phyloP scores from a whole-genome alignment of 2,113 vertebrate genomes.

The Apodemus sylvaticus region DNA sequence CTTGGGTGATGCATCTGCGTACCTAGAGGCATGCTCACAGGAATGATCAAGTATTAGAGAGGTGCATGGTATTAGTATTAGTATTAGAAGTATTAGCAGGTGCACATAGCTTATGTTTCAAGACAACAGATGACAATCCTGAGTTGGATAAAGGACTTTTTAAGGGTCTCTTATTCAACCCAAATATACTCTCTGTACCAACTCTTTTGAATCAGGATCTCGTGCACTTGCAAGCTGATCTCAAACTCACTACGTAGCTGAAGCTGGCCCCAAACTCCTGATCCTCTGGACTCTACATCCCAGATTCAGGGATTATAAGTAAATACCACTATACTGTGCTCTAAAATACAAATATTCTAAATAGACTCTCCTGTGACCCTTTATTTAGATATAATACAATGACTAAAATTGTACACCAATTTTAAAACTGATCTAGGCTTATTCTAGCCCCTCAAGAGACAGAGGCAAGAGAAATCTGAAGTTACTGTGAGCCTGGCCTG shows the following conservation, averaged over 20 bases:
- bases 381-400: slow-evolving; percentile 7
- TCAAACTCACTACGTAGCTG: background rate
- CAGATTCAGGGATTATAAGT: background rate
- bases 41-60: slow-evolving; percentile 34
- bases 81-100: no score
- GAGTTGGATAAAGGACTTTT: background rate
- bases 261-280: background rate
- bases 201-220: background rate
- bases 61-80: no score
- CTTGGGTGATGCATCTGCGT: slow-evolving; percentile 83
- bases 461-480: background rate
- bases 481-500: background rate
- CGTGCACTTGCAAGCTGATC: background rate
- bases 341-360: slow-evolving; percentile 16
- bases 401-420: background rate
- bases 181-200: background rate
- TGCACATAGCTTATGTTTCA: background rate
- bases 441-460: background rate
- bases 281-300: background rate
- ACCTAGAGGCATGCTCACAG: slow-evolving; percentile 81
- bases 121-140: slow-evolving; percentile 34
- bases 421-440: slow-evolving; percentile 10
- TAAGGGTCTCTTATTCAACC: background rate
- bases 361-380: slow-evolving; percentile 32
- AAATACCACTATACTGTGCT: background rate